Base-by-base conservation (phyloP, 1,140 invertebrate species). In the Cyclargus thomasi region DNA sequence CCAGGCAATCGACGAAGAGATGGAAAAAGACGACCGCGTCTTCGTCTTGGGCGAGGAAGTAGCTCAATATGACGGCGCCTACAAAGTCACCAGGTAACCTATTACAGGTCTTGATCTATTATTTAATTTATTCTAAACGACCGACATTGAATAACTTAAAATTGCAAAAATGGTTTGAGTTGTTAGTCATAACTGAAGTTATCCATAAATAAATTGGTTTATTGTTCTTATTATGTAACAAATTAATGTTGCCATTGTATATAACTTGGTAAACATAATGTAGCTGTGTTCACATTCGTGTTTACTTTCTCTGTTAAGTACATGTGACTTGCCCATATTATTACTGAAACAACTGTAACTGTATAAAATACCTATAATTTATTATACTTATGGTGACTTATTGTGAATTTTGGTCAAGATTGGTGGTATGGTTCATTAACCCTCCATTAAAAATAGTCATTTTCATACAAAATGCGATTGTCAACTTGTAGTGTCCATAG, bases 1-100 rank as follows among this genome's bases (percentile, higher is more conserved):
- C 91, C 92, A 95, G 36, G 99, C 99, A 0, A 92, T 99, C 80
- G 98, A 99, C 86, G 99, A 99, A 87, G 99, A 99, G 92, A 96
- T 99, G 93, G 95, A 96, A 81, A 93, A 95, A 69, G 99, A 99
- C 88, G 97, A 99, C 35, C 94, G 93, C 67, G 98, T 99, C 0
- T 99, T 99, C 88, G 80, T 99, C 18, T 77, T 99, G 55, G 99
- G 99, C 39, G 99, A 99, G 91, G 99, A 99, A 92, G 99, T 99
- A 0, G 98, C 98, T n/a, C 93, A 96, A 88, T 99, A 99, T 80
- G 98, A 99, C 85, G 99, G 99, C 68, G 98, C 98, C 21, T 99
- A 99, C 79, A 99, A 99, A 95, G 95, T 97, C 7, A 89, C 89
- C 67, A 90, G 90, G 90, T 91, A 76, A 68, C 55, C 36, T 69